These are phyloP conservation scores for Halichoeres trimaculatus DNA, from an alignment of 2,113 vertebrate species.

Conservation along the genomic window DNA sequence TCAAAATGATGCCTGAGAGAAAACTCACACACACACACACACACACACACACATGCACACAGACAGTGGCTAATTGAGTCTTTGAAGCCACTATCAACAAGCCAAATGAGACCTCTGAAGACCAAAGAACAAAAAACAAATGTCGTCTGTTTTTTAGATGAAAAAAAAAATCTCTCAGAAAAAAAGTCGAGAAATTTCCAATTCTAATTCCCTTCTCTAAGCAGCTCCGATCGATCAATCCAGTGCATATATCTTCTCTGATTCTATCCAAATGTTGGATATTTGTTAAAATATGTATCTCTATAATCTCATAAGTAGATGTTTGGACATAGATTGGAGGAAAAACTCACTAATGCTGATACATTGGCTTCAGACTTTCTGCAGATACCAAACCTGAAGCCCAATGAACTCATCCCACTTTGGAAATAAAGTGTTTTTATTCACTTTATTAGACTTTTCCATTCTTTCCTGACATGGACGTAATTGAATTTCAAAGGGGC, in stretches of 20 bases:
- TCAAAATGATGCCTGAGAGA: constrained; percentile 60
- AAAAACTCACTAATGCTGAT: constrained; percentile 40
- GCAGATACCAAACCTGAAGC: constrained; percentile 48
- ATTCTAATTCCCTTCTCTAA: constrained; percentile 21
- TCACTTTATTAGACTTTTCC: constrained; percentile 52
- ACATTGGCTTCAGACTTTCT: constrained; percentile 24
- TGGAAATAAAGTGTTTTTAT: constrained; percentile 63
- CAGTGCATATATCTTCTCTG: constrained; percentile 15
- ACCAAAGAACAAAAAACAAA: not conserved
- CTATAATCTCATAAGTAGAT: constrained; percentile 7
- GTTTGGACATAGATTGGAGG: constrained; percentile 38
- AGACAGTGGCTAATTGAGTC: constrained; percentile 5
- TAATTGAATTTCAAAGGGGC: constrained; percentile 70
- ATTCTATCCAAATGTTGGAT: constrained; percentile 21
- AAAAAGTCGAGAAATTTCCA: constrained; percentile 19
- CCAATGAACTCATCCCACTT: constrained; percentile 69
- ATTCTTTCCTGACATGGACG: constrained; percentile 68
- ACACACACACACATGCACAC: constrained; percentile 32
- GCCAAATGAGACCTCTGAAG: not conserved
- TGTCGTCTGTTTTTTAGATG: not conserved
- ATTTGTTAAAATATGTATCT: constrained; percentile 24
- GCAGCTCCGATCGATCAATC: constrained; percentile 13
- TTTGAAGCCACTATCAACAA: not conserved
- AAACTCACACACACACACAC: constrained; percentile 28
- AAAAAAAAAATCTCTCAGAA: constrained; percentile 20